Evolutionary conservation across 2,113 vertebrate species (phyloP).

Genomic region (Dascyllus trimaculatus): DNA sequence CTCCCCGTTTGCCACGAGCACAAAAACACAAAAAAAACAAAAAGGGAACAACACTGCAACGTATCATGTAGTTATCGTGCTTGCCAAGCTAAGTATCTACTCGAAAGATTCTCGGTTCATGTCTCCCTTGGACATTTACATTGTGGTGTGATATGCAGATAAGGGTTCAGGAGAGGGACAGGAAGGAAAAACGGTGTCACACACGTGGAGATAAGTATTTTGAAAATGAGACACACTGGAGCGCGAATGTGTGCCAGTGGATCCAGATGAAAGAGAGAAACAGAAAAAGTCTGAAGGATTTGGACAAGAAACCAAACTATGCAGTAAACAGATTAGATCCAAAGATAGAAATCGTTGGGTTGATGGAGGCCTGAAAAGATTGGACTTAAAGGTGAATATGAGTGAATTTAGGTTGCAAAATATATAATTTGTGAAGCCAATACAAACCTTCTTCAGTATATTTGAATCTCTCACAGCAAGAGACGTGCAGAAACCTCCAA

Average conservation of each 20-base stretch:
- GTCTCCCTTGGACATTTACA: conserved; percentile 50
- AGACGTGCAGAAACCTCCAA: too few relatives aligned
- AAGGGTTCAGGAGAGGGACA: conserved; percentile 54
- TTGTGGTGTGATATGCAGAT: conserved; percentile 36
- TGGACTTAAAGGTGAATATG: not conserved
- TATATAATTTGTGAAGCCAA: not conserved
- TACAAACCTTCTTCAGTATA: too few relatives aligned
- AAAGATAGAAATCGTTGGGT: conserved; percentile 1
- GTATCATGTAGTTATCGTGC: conserved; percentile 44
- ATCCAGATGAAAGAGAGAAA: conserved; percentile 53
- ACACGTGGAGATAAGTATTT: conserved; percentile 36
- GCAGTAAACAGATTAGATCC: conserved; percentile 43
- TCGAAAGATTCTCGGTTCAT: conserved; percentile 39
- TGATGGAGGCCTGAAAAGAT: conserved; percentile 3
- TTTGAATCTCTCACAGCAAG: too few relatives aligned
- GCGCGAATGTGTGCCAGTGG: conserved; percentile 27
- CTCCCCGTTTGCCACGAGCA: conserved; percentile 72
- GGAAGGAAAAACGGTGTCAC: not conserved
- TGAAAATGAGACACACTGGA: conserved; percentile 38
- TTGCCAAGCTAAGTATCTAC: conserved; percentile 53
- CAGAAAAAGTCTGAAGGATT: conserved; percentile 38
- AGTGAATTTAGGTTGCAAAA: conserved; percentile 1
- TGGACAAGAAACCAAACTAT: conserved; percentile 52
- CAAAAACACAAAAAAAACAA: conserved; percentile 32
- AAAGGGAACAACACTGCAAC: conserved; percentile 47